Conservation (phyloP, 2,797 vertebrate species). For the Argentina silus region DNA sequence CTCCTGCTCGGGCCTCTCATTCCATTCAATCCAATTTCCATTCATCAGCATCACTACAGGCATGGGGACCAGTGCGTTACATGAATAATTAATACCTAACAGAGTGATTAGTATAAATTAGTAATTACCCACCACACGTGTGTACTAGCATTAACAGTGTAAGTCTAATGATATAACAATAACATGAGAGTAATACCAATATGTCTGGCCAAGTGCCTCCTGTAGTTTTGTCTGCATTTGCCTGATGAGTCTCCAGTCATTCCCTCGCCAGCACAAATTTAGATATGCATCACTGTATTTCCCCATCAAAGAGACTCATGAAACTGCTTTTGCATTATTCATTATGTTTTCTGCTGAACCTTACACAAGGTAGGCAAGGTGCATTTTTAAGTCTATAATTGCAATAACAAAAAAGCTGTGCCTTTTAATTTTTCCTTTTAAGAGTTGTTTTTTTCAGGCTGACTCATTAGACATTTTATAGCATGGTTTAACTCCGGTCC, state of each 20-base stretch:
- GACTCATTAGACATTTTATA: background rate
- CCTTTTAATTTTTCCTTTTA: background rate
- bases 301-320: constrained; percentile 17
- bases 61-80: constrained; percentile 37
- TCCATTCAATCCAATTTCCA: constrained; percentile 31
- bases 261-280: constrained; percentile 27
- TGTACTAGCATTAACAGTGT: constrained; percentile 50
- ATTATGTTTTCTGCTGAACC: constrained; percentile 27
- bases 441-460: background rate
- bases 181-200: constrained; percentile 27
- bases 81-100: constrained; percentile 63
- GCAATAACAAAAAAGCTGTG: background rate
- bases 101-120: constrained; percentile 64
- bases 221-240: constrained; percentile 16
- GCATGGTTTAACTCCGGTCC: background rate
- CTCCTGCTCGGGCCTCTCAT: constrained; percentile 43
- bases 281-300: constrained; percentile 25
- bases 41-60: constrained; percentile 56
- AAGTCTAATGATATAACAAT: constrained; percentile 50
- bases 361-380: constrained; percentile 18
- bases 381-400: constrained; percentile 4
- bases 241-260: constrained; percentile 12
- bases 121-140: constrained; percentile 52
- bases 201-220: constrained; percentile 14
- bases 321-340: constrained; percentile 29